A percentile compares a stretch with the other conserved stretches of the same genome.
Conservation (phyloP, 2,797 vertebrate genomes). For the Takifugu rubripes region DNA sequence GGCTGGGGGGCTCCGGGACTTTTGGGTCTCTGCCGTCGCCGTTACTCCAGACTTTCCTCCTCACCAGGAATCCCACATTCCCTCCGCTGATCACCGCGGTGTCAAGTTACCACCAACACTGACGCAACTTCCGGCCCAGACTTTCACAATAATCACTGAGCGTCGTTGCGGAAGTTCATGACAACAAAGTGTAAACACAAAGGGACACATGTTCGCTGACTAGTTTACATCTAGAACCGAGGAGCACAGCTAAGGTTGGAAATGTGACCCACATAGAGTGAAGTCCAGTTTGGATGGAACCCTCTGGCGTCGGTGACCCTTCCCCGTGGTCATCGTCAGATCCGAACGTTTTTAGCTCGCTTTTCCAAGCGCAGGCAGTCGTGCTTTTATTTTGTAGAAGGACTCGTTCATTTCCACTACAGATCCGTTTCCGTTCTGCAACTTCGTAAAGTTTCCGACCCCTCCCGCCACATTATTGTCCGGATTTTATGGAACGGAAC, state of each 20-base stretch:
- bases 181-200: too few relatives aligned
- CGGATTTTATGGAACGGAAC: too few relatives aligned
- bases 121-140: rapidly evolving
- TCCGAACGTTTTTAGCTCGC: too few relatives aligned
- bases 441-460: not conserved
- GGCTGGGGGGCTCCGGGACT: not conserved
- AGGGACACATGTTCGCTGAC: too few relatives aligned
- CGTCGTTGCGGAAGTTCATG: too few relatives aligned
- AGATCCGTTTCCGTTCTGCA: not conserved
- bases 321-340: too few relatives aligned
- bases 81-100: slow-evolving; percentile 22
- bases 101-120: slow-evolving; percentile 10
- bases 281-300: too few relatives aligned
- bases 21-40: not conserved
- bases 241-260: too few relatives aligned
- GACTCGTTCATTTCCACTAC: not conserved
- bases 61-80: slow-evolving; percentile 49
- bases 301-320: too few relatives aligned
- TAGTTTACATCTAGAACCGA: too few relatives aligned
- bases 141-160: slow-evolving; percentile 2
- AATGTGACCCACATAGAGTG: too few relatives aligned
- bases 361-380: not conserved
- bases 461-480: too few relatives aligned
- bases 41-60: slow-evolving; percentile 26
- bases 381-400: not conserved